Evolutionary conservation across 37 sponge, comb jelly and placozoan genomes (phyloP).

Genomic region (Halisarca cf. caerulea): DNA sequence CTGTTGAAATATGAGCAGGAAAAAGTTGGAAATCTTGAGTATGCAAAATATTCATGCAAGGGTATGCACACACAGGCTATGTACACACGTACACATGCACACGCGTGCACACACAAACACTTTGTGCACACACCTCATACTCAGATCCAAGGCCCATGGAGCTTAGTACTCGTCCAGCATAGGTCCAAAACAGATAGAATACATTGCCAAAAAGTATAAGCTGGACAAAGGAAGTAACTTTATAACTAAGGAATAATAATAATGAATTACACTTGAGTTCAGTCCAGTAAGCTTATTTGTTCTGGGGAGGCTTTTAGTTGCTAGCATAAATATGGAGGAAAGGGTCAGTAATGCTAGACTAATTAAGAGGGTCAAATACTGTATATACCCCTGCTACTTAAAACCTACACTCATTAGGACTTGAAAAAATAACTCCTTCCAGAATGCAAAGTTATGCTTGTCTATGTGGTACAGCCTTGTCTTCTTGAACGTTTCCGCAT

Average conservation of each 20-base stretch:
- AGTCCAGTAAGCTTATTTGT: too few species aligned
- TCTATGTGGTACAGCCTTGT: constrained; percentile 86
- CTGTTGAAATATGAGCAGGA: constrained; percentile 22
- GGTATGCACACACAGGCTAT: neutral
- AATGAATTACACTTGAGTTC: too few species aligned
- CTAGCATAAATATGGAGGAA: too few species aligned
- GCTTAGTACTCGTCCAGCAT: constrained; percentile 46
- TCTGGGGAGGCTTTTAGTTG: too few species aligned
- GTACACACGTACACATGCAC: neutral
- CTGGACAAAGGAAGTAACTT: constrained; percentile 19
- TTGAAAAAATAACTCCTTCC: constrained; percentile 56
- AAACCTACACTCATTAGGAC: constrained; percentile 31
- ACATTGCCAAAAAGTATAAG: constrained; percentile 38
- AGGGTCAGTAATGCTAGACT: too few species aligned
- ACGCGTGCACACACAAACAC: neutral
- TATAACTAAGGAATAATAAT: too few species aligned
- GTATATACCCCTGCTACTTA: neutral
- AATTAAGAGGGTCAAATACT: neutral
- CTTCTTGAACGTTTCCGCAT: constrained; percentile 78
- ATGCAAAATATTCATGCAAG: too few species aligned
- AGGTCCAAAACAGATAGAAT: constrained; percentile 65
- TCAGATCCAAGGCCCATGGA: constrained; percentile 48
- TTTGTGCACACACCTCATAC: constrained; percentile 58
- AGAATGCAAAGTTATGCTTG: constrained; percentile 71
- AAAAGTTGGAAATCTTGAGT: too few species aligned